Base-by-base conservation (phyloP, 1,140 invertebrate species). In the Mercenaria mercenaria region DNA sequence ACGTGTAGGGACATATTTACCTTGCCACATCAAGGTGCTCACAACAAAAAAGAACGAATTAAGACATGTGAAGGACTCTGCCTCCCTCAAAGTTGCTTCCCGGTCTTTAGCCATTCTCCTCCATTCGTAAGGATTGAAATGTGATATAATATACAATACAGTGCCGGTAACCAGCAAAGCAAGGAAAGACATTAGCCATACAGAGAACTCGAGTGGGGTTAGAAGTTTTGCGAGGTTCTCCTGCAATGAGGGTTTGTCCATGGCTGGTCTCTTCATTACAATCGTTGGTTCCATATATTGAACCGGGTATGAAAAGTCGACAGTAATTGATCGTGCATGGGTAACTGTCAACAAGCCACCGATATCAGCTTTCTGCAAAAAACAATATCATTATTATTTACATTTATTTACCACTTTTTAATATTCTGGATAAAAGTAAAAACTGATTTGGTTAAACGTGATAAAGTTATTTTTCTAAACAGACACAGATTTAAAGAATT, bases 81-180 rank as follows among this genome's bases (percentile, higher is more conserved):
- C 91, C 72, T 95, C 94, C 15, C 93, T 84, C 0, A 91, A 23
- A 0, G 92, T 93, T 1, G 93, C 93, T 69, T 94, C 91, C 20
- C 91, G 86, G 61, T 94, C 93, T 56, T 85, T 91, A 74, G 94
- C 91, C 92, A 96, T 95, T 52, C 95, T 97, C 81, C 98, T 97
- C 98, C 98, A 99, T 96, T 99, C 99, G 95, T 99, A 98, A 0
- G 99, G 99, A 10, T 98, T 99, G 96, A 99, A 99, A 93, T 98
- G 96, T 18, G 64, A 99, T 59, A 95, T 94, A 43, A 95, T 97
- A 96, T 99, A 99, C 1, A 99, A 97, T 0, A 99, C 98, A 88
- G 99, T 98, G 95, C 98, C 98, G 6, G 99, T 99, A 2, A 98
- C 99, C 41, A 95, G 56, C 80, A 93, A 94, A 0, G 94, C 92